These are phyloP conservation scores for Eristalinus sepulchralis DNA, from an alignment of 2,888 invertebrate species.

Conservation along the genomic window DNA sequence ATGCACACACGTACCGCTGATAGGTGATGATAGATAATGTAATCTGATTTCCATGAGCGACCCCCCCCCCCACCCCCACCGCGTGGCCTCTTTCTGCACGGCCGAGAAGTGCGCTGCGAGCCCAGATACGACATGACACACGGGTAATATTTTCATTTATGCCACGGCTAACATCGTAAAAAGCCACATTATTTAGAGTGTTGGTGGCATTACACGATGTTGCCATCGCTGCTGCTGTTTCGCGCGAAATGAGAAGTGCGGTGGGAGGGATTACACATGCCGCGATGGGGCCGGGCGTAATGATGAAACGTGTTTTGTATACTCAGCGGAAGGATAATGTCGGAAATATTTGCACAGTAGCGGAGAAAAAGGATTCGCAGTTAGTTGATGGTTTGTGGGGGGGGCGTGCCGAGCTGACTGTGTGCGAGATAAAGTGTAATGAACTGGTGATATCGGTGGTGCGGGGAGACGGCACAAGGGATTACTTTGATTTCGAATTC, in stretches of 20 bases:
- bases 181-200: slow-evolving; percentile 69
- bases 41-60: slow-evolving; percentile 59
- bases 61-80: not conserved
- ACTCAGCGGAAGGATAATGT: slow-evolving; percentile 56
- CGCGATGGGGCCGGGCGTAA: slow-evolving; percentile 21
- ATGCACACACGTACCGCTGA: slow-evolving; percentile 19
- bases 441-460: slow-evolving; percentile 13
- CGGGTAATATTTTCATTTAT: slow-evolving; percentile 66
- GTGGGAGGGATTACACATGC: slow-evolving; percentile 5
- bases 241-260: slow-evolving; percentile 20
- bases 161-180: slow-evolving; percentile 58
- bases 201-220: slow-evolving; percentile 55
- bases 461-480: not conserved
- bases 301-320: slow-evolving; percentile 53
- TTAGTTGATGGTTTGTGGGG: not conserved
- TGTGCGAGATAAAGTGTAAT: slow-evolving; percentile 49
- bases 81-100: slow-evolving; percentile 9
- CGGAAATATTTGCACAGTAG: slow-evolving; percentile 37
- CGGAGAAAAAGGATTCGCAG: slow-evolving; percentile 18
- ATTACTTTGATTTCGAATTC: not conserved
- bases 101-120: slow-evolving; percentile 1
- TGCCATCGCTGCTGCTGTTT: slow-evolving; percentile 18
- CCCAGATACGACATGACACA: slow-evolving; percentile 53
- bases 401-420: not conserved
- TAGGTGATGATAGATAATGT: slow-evolving; percentile 66